A percentile compares a stretch with the other conserved stretches of the same genome.
phyloP scores from a whole-genome alignment of 2,888 invertebrate genomes.

The Thalpophila matura region DNA sequence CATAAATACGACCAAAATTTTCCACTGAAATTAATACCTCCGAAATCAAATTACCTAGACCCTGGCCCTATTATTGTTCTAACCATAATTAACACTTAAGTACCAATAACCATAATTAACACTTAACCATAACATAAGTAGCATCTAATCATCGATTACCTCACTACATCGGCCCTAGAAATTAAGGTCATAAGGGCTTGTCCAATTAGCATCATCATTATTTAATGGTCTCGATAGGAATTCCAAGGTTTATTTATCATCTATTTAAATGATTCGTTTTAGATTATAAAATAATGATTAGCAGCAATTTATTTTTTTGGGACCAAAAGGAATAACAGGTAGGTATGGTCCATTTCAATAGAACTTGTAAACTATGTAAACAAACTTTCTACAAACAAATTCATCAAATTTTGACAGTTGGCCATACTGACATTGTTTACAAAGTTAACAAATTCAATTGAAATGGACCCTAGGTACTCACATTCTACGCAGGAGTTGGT shows the following conservation, averaged over 20 bases:
- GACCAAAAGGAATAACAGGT: no score
- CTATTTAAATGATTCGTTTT: neutral
- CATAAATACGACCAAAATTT: no score
- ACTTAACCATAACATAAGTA: slow-evolving; percentile 3
- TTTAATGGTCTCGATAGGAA: slow-evolving; percentile 2
- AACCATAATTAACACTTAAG: neutral
- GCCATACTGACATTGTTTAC: no score
- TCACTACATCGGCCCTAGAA: slow-evolving; percentile 19
- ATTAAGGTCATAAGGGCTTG: slow-evolving; percentile 52
- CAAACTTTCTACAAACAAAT: no score
- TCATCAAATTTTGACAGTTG: no score
- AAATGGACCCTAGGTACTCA: no score
- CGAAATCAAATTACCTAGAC: neutral
- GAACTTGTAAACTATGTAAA: no score
- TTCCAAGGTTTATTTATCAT: slow-evolving; percentile 2
- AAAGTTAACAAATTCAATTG: no score
- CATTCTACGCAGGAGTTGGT: slow-evolving; percentile 85
- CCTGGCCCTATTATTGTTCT: slow-evolving; percentile 30
- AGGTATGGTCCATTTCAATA: no score
- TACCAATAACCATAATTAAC: slow-evolving; percentile 1
- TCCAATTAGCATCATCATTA: slow-evolving; percentile 1
- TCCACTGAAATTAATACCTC: neutral
- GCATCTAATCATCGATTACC: slow-evolving; percentile 15
- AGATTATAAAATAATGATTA: neutral
- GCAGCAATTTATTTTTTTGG: no score